Evolutionary conservation across 2,113 vertebrate genomes (phyloP).

Genomic region (Chlorodrepanis virens): DNA sequence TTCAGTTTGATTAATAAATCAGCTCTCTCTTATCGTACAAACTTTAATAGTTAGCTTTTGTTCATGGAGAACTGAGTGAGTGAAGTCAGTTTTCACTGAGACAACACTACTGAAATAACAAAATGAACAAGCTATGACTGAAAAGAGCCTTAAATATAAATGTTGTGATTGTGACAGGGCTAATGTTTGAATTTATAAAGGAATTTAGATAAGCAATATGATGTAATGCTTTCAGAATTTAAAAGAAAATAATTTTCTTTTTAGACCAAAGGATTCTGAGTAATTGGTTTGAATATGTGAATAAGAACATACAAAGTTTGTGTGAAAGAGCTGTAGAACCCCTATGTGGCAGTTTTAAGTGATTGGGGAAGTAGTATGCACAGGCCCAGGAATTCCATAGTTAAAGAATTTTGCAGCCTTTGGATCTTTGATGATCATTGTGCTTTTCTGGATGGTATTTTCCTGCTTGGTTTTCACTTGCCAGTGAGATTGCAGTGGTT

Average conservation of each 20-base stretch:
- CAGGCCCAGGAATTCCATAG: neutral
- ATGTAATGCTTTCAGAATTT: constrained; percentile 42
- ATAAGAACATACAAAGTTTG: neutral
- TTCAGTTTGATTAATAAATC: constrained; percentile 28
- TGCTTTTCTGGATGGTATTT: neutral
- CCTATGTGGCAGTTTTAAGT: neutral
- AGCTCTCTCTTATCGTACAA: neutral
- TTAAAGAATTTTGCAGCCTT: neutral
- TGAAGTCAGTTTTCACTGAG: constrained; percentile 28
- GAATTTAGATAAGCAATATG: constrained; percentile 57
- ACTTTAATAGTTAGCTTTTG: constrained; percentile 11
- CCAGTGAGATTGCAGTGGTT: neutral
- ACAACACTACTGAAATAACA: constrained; percentile 34
- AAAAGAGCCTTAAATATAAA: constrained; percentile 35
- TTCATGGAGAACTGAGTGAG: neutral
- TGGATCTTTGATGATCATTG: neutral
- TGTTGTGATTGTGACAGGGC: constrained; percentile 2
- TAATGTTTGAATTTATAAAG: constrained; percentile 36
- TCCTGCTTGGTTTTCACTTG: neutral
- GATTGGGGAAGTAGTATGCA: neutral
- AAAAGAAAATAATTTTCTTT: constrained; percentile 20
- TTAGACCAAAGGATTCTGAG: neutral
- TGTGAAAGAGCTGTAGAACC: neutral
- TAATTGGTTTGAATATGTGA: neutral
- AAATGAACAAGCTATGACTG: constrained; percentile 6